Percentiles rank a stretch among this genome's conserved stretches.
These are phyloP conservation scores for Triplophysa yarkandensis DNA, from an alignment of 2,797 vertebrate species.

Conservation along the genomic window DNA sequence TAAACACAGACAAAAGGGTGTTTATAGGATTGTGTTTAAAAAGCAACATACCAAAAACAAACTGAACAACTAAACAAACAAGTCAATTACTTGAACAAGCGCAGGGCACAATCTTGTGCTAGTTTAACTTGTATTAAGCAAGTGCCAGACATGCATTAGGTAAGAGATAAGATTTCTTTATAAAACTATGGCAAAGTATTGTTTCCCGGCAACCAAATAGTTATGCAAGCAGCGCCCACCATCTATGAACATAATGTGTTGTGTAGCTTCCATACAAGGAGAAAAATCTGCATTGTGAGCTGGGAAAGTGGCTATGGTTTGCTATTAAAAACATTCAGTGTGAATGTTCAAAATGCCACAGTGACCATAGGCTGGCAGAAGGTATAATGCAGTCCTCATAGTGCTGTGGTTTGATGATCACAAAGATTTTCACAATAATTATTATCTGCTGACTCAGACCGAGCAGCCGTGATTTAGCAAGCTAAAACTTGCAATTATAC, in stretches of 20 bases:
- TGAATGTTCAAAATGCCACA: conserved; percentile 28
- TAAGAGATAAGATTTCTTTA: conserved; percentile 28
- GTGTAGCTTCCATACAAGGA: conserved; percentile 11
- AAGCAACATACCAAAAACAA: conserved; percentile 1
- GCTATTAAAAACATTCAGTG: conserved; percentile 25
- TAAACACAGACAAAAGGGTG: conserved; percentile 49
- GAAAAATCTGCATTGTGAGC: conserved; percentile 25
- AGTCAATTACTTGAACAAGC: neutral
- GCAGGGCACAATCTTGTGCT: neutral
- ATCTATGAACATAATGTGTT: conserved; percentile 20
- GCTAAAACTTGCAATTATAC: conserved; percentile 43
- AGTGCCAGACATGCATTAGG: neutral
- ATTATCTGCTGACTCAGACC: conserved; percentile 31
- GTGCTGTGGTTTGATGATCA: conserved; percentile 37
- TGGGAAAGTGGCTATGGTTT: conserved; percentile 21
- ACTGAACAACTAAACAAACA: neutral
- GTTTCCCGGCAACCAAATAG: conserved; percentile 47
- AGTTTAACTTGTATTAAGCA: neutral
- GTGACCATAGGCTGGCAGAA: conserved; percentile 27
- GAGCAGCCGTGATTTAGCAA: conserved; percentile 16
- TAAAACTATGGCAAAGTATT: conserved; percentile 17
- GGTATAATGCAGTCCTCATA: conserved; percentile 12
- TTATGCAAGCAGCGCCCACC: conserved; percentile 37
- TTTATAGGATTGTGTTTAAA: conserved; percentile 22
- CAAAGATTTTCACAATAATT: conserved; percentile 10